Percentiles rank a stretch among this genome's conserved stretches.
These are phyloP conservation scores for Macropus fuliginosus DNA, from an alignment of 2,797 vertebrate species.

Conservation along the genomic window DNA sequence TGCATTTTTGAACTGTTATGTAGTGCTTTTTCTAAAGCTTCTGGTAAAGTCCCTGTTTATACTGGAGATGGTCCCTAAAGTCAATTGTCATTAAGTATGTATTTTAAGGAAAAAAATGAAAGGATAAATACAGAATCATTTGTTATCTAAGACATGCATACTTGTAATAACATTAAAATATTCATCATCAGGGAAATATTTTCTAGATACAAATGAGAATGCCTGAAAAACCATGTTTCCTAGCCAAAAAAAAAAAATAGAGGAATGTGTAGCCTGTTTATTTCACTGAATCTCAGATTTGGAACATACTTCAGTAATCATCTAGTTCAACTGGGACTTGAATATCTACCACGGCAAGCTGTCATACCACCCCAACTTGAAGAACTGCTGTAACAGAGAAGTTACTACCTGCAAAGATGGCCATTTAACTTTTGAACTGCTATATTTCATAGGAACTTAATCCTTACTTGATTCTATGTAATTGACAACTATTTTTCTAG, in stretches of 20 bases:
- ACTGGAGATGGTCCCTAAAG: neutral
- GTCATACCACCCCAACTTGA: too few species aligned
- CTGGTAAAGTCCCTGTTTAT: neutral
- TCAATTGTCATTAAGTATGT: neutral
- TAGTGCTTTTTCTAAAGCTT: neutral
- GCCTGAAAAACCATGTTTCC: neutral
- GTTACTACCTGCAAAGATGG: too few species aligned
- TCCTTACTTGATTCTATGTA: too few species aligned
- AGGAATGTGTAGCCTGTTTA: too few species aligned
- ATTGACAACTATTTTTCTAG: too few species aligned
- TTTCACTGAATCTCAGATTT: too few species aligned
- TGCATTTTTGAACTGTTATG: neutral
- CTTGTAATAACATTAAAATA: neutral
- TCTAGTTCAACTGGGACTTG: neutral
- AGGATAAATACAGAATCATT: neutral
- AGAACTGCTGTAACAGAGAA: too few species aligned
- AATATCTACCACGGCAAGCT: neutral
- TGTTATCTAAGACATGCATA: neutral
- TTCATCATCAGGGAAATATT: neutral
- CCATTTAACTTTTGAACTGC: too few species aligned
- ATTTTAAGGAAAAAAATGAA: neutral
- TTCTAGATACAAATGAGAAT: neutral
- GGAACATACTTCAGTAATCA: neutral
- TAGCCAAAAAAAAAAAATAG: neutral
- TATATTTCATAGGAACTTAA: too few species aligned